Percentiles rank a stretch among this genome's conserved stretches.
These are phyloP conservation scores for Masnerella sp. DNA, from an alignment of 2,888 invertebrate species.

Conservation along the genomic window DNA sequence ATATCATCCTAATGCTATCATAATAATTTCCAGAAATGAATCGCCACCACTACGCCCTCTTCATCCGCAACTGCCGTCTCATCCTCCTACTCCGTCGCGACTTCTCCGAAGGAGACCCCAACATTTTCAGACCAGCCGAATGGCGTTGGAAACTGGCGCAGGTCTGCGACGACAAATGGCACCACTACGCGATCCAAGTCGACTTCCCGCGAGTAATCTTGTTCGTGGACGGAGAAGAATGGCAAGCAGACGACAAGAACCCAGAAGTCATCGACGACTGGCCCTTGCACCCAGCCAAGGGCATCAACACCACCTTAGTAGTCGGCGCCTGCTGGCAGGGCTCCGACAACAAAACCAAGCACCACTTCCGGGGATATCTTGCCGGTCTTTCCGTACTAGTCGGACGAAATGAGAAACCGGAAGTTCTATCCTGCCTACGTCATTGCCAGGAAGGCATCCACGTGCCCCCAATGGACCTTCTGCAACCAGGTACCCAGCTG, in stretches of 20 bases:
- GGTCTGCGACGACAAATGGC: slow-evolving; percentile 99
- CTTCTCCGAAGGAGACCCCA: slow-evolving; percentile 94
- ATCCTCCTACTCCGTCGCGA: slow-evolving; percentile 94
- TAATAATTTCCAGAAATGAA: slow-evolving; percentile 96
- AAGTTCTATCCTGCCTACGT: slow-evolving; percentile 87
- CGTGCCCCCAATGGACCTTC: slow-evolving; percentile 85
- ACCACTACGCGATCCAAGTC: slow-evolving; percentile 96
- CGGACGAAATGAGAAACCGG: slow-evolving; percentile 86
- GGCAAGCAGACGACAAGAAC: slow-evolving; percentile 83
- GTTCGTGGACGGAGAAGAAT: slow-evolving; percentile 91
- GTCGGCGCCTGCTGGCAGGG: slow-evolving; percentile 99
- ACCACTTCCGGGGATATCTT: slow-evolving; percentile 92
- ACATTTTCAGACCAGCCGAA: slow-evolving; percentile 97
- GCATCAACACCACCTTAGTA: slow-evolving; percentile 93
- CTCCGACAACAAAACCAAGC: slow-evolving; percentile 93
- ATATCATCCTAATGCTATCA: too few relatives aligned
- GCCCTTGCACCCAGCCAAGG: slow-evolving; percentile 97
- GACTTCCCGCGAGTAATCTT: slow-evolving; percentile 94
- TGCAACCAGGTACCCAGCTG: slow-evolving; percentile 89
- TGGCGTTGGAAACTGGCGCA: slow-evolving; percentile 98
- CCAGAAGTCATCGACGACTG: slow-evolving; percentile 99
- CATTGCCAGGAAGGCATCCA: slow-evolving; percentile 86
- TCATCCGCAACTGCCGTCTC: slow-evolving; percentile 97
- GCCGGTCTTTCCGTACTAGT: slow-evolving; percentile 90
- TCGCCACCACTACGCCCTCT: slow-evolving; percentile 98